A percentile compares a stretch with the other conserved stretches of the same genome.
phyloP scores from a whole-genome alignment of 35 echinoderm and acorn worm genomes.

The Strongylocentrotus purpuratus region DNA sequence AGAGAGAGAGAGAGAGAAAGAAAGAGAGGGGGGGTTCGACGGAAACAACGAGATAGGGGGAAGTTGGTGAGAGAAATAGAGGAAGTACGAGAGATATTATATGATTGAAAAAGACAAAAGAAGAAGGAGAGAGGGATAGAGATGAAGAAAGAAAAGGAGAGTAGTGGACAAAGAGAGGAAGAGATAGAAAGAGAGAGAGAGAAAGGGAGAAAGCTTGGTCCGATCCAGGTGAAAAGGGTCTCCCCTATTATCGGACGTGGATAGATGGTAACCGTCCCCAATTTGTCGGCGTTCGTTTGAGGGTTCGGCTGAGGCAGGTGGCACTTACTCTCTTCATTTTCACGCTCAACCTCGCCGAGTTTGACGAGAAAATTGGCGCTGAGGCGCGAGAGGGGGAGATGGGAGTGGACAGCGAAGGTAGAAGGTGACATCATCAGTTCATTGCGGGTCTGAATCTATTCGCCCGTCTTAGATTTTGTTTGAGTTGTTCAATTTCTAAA shows the following conservation, averaged over 20 bases:
- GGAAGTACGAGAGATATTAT: not conserved
- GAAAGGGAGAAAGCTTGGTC: not conserved
- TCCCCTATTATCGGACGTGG: conserved; percentile 13
- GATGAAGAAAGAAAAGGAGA: not conserved
- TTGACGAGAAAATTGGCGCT: conserved; percentile 44
- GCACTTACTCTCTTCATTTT: conserved; percentile 28
- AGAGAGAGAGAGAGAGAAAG: not conserved
- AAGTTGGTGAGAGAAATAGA: not conserved
- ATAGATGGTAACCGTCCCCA: conserved; percentile 38
- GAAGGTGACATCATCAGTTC: not conserved
- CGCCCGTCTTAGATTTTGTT: not conserved
- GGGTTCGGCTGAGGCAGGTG: conserved; percentile 24
- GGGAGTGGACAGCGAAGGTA: not conserved
- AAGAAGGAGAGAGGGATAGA: not conserved
- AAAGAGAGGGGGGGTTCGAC: not conserved
- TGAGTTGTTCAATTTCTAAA: not conserved
- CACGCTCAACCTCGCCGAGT: conserved; percentile 50
- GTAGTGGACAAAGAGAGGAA: not conserved
- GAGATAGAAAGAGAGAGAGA: not conserved
- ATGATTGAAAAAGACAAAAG: not conserved
- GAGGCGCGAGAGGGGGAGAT: not conserved
- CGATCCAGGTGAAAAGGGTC: not conserved
- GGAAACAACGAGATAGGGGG: not conserved
- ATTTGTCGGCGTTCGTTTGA: conserved; percentile 47
- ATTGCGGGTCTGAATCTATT: too few relatives aligned